A percentile compares a stretch with the other conserved stretches of the same genome.
Conservation (phyloP, 1,140 invertebrate species). For the Ips typographus region DNA sequence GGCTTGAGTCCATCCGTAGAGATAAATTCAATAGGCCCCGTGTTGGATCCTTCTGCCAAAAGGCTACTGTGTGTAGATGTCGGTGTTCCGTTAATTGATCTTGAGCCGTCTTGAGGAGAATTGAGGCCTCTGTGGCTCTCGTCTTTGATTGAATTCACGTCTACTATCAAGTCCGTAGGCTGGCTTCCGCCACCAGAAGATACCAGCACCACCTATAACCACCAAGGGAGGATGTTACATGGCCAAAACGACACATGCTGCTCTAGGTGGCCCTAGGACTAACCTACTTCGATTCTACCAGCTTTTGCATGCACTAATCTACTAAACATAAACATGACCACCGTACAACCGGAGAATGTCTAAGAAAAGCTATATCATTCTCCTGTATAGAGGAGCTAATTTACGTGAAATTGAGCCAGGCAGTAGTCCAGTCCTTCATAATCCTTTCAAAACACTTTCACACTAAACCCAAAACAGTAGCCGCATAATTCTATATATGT, state of each 20-base stretch:
- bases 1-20: constrained; percentile 58
- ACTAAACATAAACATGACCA: constrained; percentile 11
- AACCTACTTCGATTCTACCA: constrained; percentile 39
- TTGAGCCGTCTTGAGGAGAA: constrained; percentile 55
- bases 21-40: constrained; percentile 55
- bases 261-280: constrained; percentile 42
- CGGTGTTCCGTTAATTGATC: constrained; percentile 56
- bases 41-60: constrained; percentile 52
- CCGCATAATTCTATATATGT: background rate
- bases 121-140: constrained; percentile 52
- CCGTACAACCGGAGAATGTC: constrained; percentile 21
- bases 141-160: constrained; percentile 57
- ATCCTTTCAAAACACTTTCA: no score
- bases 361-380: constrained; percentile 33
- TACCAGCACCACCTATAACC: constrained; percentile 53
- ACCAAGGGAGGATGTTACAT: constrained; percentile 37
- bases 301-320: constrained; percentile 38
- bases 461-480: background rate
- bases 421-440: no score
- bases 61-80: constrained; percentile 55
- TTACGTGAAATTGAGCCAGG: no score
- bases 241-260: constrained; percentile 27
- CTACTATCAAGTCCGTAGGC: constrained; percentile 53
- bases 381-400: background rate
- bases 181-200: constrained; percentile 45